Conservation (phyloP, 2,113 vertebrate species). For the Microtus pennsylvanicus region DNA sequence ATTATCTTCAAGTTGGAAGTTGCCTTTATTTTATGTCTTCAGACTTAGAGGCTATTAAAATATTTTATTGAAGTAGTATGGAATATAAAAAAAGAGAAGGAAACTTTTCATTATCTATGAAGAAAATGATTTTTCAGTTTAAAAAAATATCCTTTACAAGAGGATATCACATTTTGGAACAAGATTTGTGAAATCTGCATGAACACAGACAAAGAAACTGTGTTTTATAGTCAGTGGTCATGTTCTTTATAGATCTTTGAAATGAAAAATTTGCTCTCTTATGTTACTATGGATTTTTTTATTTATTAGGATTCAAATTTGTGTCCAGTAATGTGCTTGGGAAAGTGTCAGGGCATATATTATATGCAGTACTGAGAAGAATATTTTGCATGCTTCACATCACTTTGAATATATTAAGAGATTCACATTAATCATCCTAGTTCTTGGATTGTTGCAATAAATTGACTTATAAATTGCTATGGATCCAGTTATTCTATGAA, state of each 20-base stretch:
- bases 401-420: conserved; percentile 80
- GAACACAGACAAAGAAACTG: conserved; percentile 31
- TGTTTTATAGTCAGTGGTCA: conserved; percentile 60
- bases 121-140: conserved; percentile 49
- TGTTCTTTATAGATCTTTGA: conserved; percentile 66
- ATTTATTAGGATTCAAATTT: conserved; percentile 76
- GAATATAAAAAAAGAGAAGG: not conserved
- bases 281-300: conserved; percentile 73
- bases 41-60: conserved; percentile 3
- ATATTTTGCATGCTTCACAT: conserved; percentile 67
- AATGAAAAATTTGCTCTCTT: conserved; percentile 66
- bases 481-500: conserved; percentile 42
- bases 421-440: conserved; percentile 71
- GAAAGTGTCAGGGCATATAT: conserved; percentile 63
- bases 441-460: conserved; percentile 68
- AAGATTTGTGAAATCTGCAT: conserved; percentile 37
- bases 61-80: not conserved
- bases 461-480: conserved; percentile 73
- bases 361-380: conserved; percentile 70
- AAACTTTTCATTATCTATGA: not conserved
- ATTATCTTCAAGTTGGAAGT: not conserved
- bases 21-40: not conserved
- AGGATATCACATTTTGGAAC: not conserved
- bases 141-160: conserved; percentile 47
- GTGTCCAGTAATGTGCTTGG: conserved; percentile 64